Conservation (phyloP, 2,888 invertebrate species). For the Torymus tubicola region DNA sequence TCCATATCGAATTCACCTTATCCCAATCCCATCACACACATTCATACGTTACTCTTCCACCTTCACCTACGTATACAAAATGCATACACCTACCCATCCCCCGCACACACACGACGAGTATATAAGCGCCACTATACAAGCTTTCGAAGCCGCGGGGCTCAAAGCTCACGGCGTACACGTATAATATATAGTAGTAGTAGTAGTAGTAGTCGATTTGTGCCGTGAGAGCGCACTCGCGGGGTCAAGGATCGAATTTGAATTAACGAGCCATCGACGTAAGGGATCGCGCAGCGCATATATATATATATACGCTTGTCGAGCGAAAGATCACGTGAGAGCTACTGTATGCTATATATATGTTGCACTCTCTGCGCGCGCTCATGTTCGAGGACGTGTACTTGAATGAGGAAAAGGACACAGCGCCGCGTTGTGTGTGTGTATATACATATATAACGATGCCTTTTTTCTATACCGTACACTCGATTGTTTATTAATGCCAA, state of each 20-base stretch:
- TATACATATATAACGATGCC: slow-evolving; percentile 23
- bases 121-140: too few relatives aligned
- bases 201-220: slow-evolving; percentile 4
- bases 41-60: too few relatives aligned
- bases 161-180: too few relatives aligned
- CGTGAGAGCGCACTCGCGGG: slow-evolving; percentile 36
- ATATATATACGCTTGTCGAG: neutral
- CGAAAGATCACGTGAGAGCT: neutral
- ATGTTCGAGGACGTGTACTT: neutral
- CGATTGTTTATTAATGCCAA: slow-evolving; percentile 13
- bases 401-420: neutral
- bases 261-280: slow-evolving; percentile 63
- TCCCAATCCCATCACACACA: too few relatives aligned
- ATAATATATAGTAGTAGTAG: too few relatives aligned
- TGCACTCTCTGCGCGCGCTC: neutral
- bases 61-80: too few relatives aligned
- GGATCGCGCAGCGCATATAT: slow-evolving; percentile 37
- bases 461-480: neutral
- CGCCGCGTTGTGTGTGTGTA: neutral
- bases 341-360: too few relatives aligned
- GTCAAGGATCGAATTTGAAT: slow-evolving; percentile 63
- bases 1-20: too few relatives aligned
- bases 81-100: too few relatives aligned
- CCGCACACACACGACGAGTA: too few relatives aligned
- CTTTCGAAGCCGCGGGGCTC: too few relatives aligned